phyloP scores from a whole-genome alignment of 30 jellyfish, hydroid and myxozoan genomes.

The Aurelia coerulea region DNA sequence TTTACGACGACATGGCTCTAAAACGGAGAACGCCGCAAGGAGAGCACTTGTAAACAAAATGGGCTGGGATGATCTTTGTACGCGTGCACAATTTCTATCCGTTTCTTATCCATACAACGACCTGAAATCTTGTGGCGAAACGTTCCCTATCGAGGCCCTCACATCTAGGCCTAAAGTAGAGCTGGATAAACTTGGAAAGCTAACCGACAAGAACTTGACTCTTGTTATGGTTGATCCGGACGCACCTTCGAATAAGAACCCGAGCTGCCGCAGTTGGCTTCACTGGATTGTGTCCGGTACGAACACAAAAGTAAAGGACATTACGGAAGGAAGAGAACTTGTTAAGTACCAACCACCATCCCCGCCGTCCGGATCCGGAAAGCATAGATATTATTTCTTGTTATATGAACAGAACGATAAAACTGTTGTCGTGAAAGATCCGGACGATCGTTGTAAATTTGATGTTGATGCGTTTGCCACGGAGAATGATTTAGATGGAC shows the following conservation, averaged over 20 bases:
- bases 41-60: constrained; percentile 28
- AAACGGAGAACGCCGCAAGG: constrained; percentile 28
- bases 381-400: constrained; percentile 66
- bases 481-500: constrained; percentile 60
- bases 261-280: constrained; percentile 84
- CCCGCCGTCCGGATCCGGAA: constrained; percentile 81
- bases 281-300: constrained; percentile 76
- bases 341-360: constrained; percentile 63
- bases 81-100: constrained; percentile 65
- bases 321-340: constrained; percentile 42
- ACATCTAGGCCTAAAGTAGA: constrained; percentile 60
- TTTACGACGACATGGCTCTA: constrained; percentile 13
- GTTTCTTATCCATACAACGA: constrained; percentile 66
- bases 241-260: constrained; percentile 83
- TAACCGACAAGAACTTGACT: constrained; percentile 66
- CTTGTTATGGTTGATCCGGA: constrained; percentile 90
- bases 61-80: constrained; percentile 74
- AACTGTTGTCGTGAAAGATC: constrained; percentile 51
- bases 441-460: constrained; percentile 64
- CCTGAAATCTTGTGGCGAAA: constrained; percentile 41
- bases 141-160: constrained; percentile 58
- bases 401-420: constrained; percentile 62
- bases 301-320: constrained; percentile 26
- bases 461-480: constrained; percentile 66
- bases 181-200: constrained; percentile 51